Evolutionary conservation across 2,113 vertebrate genomes (phyloP), one percentile per base, ranked within the genome.

Genomic region (Raja brachyura): DNA sequence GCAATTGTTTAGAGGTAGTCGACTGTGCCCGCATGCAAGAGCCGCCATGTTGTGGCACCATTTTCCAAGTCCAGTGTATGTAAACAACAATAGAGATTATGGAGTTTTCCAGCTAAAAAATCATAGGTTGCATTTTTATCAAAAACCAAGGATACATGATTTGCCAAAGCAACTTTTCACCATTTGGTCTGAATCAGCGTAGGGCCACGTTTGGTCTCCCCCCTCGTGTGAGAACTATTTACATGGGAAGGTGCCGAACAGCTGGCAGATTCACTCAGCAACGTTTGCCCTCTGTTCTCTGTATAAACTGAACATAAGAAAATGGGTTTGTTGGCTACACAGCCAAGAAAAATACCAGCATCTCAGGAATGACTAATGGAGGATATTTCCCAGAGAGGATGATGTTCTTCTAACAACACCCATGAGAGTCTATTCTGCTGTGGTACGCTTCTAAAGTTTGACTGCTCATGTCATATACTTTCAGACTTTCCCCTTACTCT

Each of bases 261-360:
- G 66, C 63, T 92, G 20, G 90, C 48, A 92, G 33, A 54, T 74
- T 73, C 90, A 74, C 31, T 10, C 11, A 88, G 83, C 61, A 63
- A 88, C 56, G n/a, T 88, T 18, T 66, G 59, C 83, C 56, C 83
- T 31, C 59, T 63, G 28, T 61, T 3, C 28, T 10, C n/a, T 63
- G 59, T 18, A 31, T 88, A 88, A 88, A 31, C 83, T 88, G 61
- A 63, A 88, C 54, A 31, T 31, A n/a, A 63, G 59, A 88, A 88
- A 88, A 63, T 88, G 56, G 31, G 28, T 63, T 88, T 88, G 83
- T n/a, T 16, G 14, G 83, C 31, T 63, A 63, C 14, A 59, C 59
- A 92, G 90, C 90, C 90, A 92, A 92, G 90, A 73, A 73, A 92
- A 92, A 92, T 74, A 70, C 13, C 83, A 88, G 59, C n/a, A n/a